Evolutionary conservation across 2,888 invertebrate species (phyloP), one percentile per base, ranked within the genome.

Genomic region (Ichneumoninae sp.): DNA sequence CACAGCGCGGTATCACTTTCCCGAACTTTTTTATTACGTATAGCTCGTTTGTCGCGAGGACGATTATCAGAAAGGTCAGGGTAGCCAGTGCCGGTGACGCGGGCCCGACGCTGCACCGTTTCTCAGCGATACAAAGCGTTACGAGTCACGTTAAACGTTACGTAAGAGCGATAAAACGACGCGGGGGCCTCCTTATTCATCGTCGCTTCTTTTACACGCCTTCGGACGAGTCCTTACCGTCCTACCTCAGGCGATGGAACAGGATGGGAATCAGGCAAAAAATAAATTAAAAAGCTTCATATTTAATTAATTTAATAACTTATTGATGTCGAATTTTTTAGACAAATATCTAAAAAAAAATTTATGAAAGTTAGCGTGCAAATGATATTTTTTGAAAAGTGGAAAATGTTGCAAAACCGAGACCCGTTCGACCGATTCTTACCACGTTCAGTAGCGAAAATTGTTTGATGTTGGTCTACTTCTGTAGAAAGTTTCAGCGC

Each of bases 11-110:
- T 44, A 77, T 77, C 71, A 77, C 66, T 82, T 76, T 52, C 13
- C 33, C 44, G 68, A 77, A 77, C 71, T 77, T 76, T 66, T 63
- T 68, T 36, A 40, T 36, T 66, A 44, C 76, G 40, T 70, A 54
- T 65, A 68, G 52, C 16, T 47, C 54, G 44, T 44, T 54, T 57
- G 54, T 71, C 65, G 54, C 54, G 71, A 54, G 60, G 50, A 70
- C 81, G 75, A 75, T 60, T 70, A 70, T 77, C 44, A 60, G 47
- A 77, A 77, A 77, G 77, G 77, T 77, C 77, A 77, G 68, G 57
- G 77, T 52, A 57, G 77, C 66, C 54, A 22, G 36, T 66, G 22
- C 4, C 84, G 87, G 87, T 26, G 44, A 44, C 22, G 57, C 40
- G 26, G 16, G 10, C n/a, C n/a, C 63, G 2, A 13, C 57, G 63